Conservation (phyloP, 64 coral and sea anemone species). For the Pocillopora damicornis region DNA sequence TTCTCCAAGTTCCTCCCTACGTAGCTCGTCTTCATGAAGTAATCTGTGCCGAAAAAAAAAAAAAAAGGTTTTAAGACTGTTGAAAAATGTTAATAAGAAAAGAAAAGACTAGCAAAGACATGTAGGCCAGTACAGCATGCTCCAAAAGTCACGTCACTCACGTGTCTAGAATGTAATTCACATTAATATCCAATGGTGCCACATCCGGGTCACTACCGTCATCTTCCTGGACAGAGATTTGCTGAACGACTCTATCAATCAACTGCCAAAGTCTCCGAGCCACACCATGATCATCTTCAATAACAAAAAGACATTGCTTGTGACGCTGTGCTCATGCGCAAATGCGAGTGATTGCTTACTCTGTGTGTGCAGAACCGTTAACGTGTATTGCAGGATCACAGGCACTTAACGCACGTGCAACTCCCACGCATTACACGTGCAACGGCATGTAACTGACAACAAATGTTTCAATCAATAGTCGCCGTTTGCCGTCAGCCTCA, state of each 20-base stretch:
- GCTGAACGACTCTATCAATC: conserved; percentile 92
- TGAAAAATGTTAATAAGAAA: background rate
- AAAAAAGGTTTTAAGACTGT: conserved; percentile 42
- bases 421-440: no score
- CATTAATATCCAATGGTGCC: conserved; percentile 91
- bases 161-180: conserved; percentile 92
- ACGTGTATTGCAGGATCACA: no score
- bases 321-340: background rate
- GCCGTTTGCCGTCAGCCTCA: no score
- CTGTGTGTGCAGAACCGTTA: no score
- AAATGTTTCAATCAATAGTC: no score
- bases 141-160: conserved; percentile 27
- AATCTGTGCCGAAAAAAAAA: conserved; percentile 42
- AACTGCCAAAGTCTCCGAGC: conserved; percentile 86
- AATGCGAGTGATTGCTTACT: no score
- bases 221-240: conserved; percentile 83
- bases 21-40: conserved; percentile 78
- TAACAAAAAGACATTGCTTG: background rate
- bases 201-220: conserved; percentile 95
- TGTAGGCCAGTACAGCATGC: no score
- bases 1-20: conserved; percentile 61
- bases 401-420: no score
- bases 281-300: conserved; percentile 78
- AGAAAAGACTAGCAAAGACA: background rate
- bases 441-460: no score